These are phyloP conservation scores for Tyria jacobaeae DNA, from an alignment of 2,888 invertebrate species.

Conservation along the genomic window DNA sequence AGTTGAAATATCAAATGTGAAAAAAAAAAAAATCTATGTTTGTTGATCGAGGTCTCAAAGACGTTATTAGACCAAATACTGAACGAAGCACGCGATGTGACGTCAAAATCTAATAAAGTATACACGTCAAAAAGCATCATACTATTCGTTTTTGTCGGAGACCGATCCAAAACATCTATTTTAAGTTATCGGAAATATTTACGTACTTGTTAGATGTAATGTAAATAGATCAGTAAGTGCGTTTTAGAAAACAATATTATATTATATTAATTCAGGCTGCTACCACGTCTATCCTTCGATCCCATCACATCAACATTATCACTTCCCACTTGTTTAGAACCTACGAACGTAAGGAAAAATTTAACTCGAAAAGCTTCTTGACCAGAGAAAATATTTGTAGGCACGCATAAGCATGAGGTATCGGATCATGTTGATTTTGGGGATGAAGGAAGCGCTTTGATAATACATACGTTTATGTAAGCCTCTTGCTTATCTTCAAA, in stretches of 20 bases:
- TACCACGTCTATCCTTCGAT: neutral
- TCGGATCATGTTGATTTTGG: slow-evolving; percentile 11
- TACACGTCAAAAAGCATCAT: neutral
- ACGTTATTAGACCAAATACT: too few species aligned
- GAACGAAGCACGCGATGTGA: too few species aligned
- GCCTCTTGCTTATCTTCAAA: slow-evolving; percentile 7
- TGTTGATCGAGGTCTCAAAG: neutral
- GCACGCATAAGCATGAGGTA: slow-evolving; percentile 20
- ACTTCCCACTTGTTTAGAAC: neutral
- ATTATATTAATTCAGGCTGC: neutral
- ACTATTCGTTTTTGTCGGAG: neutral
- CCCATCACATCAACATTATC: neutral
- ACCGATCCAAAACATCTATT: neutral
- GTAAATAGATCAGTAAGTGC: neutral
- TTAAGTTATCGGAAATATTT: neutral
- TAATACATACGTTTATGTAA: too few species aligned
- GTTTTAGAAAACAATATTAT: neutral
- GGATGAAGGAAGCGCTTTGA: neutral
- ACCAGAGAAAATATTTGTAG: neutral
- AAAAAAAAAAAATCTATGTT: neutral
- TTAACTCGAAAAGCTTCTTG: neutral
- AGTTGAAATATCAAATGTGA: too few species aligned
- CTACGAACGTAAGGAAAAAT: neutral
- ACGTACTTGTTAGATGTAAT: neutral
- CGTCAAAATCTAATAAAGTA: too few species aligned